Conservation (phyloP, 2,888 invertebrate species). For the Drosophila pseudotakahashii region DNA sequence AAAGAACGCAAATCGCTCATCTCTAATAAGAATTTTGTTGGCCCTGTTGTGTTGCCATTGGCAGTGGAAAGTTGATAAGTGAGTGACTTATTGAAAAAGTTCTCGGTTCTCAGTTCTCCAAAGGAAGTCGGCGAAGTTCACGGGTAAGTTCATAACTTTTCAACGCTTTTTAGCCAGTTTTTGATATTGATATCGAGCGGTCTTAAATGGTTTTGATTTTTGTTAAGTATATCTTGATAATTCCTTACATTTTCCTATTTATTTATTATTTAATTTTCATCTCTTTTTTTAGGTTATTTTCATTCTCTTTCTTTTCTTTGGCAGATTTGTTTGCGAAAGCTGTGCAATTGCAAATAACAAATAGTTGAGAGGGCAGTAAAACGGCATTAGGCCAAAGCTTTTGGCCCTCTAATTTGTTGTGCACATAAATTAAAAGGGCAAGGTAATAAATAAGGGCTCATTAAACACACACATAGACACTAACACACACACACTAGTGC, state of each 20-base stretch:
- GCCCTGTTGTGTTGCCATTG: conserved; percentile 19
- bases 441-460: conserved; percentile 77
- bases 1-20: conserved; percentile 15
- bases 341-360: conserved; percentile 59
- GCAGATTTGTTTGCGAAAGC: conserved; percentile 6
- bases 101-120: background rate
- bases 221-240: background rate
- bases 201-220: background rate
- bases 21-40: background rate
- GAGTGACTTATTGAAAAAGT: conserved; percentile 40
- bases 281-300: too few species aligned
- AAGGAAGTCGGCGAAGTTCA: conserved; percentile 10
- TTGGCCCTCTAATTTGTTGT: conserved; percentile 71
- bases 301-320: background rate
- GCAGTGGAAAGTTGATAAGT: conserved; percentile 34
- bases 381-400: conserved; percentile 27
- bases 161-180: background rate
- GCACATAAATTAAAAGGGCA: conserved; percentile 72
- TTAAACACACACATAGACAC: conserved; percentile 54
- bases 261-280: too few species aligned
- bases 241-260: background rate
- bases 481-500: conserved; percentile 1
- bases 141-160: conserved; percentile 2
- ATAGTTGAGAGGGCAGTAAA: conserved; percentile 59
- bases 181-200: background rate